Evolutionary conservation across 2,113 vertebrate species (phyloP), one percentile per base, ranked within the genome.

Genomic region (Arvicanthis niloticus): DNA sequence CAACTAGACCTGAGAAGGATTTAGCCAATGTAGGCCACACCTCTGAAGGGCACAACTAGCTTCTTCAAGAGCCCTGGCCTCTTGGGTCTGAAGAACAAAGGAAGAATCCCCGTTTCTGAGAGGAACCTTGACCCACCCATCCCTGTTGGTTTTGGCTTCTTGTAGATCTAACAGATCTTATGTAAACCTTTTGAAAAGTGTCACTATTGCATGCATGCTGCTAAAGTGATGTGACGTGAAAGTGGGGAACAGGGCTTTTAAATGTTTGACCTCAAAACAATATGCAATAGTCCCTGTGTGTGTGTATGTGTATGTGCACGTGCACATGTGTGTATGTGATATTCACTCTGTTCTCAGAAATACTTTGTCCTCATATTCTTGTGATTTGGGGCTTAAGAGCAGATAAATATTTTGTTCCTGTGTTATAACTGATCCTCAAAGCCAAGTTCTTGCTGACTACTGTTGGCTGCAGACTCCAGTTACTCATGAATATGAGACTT

Each of bases 231-330:
- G 88, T 82, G 60, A 82, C 48, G 19, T 62, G 88, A 82, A 68
- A 53, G 29, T 86, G 97, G 95, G 81, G 94, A 91, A 94, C 22
- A 89, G 96, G 96, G 95, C 94, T 96, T 97, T 96, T 19, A 91
- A 95, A 93, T 34, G 96, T 93, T 95, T 97, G 72, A 94, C 95
- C 96, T 97, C 94, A 93, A 97, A 97, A 87, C 86, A 78, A 95
- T 96, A 97, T 88, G 95, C 97, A 98, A 34, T 86, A 86, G 85
- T 96, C 62, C 22, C 22, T 42, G 37, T 60, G n/a, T 42, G 24
- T 62, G 81, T 89, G 2, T 91, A 5, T 91, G 56, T 68, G 1
- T 94, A 67, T 97, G 67, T n/a, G 17, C 17, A 8, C 3, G 37
- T 91, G 3, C 82, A 62, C 93, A 11, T 91, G 42, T 75, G 3